These are phyloP conservation scores for Spatulosminthurus flaviceps DNA, from an alignment of 2,888 invertebrate genomes.

Conservation along the genomic window DNA sequence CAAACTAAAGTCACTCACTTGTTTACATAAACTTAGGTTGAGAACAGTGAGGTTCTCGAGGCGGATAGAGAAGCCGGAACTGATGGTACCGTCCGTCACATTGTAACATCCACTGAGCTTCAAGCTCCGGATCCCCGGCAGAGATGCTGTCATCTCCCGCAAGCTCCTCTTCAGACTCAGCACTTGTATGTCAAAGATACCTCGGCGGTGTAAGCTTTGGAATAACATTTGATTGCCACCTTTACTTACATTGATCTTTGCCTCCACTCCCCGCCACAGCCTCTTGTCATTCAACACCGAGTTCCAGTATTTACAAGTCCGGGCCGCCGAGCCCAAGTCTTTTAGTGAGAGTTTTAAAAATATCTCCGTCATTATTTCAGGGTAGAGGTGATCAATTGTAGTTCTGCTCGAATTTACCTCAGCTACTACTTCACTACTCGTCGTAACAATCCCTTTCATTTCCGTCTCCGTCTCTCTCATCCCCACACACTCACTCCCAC, in stretches of 20 bases:
- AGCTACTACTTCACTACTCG: background rate
- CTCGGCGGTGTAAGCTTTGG: conserved; percentile 84
- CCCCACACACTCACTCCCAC: too few relatives aligned
- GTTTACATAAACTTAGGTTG: conserved; percentile 91
- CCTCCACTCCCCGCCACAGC: conserved; percentile 94
- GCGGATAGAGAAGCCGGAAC: conserved; percentile 76
- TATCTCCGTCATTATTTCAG: conserved; percentile 90
- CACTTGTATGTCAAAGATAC: conserved; percentile 88
- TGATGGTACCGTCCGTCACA: conserved; percentile 84
- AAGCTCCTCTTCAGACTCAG: conserved; percentile 83
- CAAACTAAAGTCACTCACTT: conserved; percentile 90
- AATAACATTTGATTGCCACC: conserved; percentile 85
- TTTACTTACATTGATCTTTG: conserved; percentile 82
- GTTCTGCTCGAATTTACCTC: background rate
- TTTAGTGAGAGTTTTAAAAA: conserved; percentile 87
- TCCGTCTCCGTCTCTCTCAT: background rate
- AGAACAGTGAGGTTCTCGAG: conserved; percentile 73
- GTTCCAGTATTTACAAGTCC: conserved; percentile 87
- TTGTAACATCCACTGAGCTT: conserved; percentile 94
- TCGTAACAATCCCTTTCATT: background rate
- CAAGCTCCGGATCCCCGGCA: conserved; percentile 81
- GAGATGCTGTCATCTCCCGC: conserved; percentile 76
- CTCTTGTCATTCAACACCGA: conserved; percentile 92
- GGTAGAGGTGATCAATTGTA: conserved; percentile 72
- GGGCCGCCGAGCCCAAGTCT: conserved; percentile 89